phyloP scores from a whole-genome alignment of 1,140 invertebrate genomes.

The Lasaia peninsularis region DNA sequence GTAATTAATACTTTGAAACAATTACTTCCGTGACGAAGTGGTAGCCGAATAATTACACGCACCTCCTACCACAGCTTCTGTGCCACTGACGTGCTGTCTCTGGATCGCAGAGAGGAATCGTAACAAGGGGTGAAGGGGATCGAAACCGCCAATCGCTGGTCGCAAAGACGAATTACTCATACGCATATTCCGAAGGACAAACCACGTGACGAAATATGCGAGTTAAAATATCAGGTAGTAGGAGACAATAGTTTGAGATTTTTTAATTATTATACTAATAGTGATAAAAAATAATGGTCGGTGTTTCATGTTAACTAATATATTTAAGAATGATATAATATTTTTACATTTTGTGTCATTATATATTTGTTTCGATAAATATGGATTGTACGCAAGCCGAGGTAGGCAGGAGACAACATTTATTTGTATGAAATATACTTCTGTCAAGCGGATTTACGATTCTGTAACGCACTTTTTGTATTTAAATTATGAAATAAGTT shows the following conservation, averaged over 20 bases:
- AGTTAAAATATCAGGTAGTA: conserved; percentile 7
- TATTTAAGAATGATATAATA: conserved; percentile 5
- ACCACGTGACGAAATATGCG: conserved; percentile 6
- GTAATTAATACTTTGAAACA: neutral
- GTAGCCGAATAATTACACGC: conserved; percentile 4
- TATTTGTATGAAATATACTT: neutral
- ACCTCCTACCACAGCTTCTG: neutral
- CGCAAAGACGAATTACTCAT: neutral
- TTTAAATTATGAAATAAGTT: no score
- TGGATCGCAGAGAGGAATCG: neutral
- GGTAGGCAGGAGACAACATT: neutral
- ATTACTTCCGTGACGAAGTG: conserved; percentile 3
- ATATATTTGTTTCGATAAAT: neutral
- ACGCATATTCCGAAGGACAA: neutral
- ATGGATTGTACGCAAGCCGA: neutral
- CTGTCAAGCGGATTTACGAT: neutral
- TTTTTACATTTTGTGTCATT: conserved; percentile 12
- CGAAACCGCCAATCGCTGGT: no score
- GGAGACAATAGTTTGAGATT: conserved; percentile 15
- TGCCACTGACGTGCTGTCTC: neutral
- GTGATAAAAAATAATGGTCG: conserved; percentile 9
- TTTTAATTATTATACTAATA: conserved; percentile 7
- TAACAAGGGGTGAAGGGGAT: no score
- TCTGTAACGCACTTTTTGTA: neutral
- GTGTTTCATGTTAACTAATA: conserved; percentile 3